These are phyloP conservation scores for Microtus pennsylvanicus DNA, from an alignment of 2,113 vertebrate species.

Conservation along the genomic window DNA sequence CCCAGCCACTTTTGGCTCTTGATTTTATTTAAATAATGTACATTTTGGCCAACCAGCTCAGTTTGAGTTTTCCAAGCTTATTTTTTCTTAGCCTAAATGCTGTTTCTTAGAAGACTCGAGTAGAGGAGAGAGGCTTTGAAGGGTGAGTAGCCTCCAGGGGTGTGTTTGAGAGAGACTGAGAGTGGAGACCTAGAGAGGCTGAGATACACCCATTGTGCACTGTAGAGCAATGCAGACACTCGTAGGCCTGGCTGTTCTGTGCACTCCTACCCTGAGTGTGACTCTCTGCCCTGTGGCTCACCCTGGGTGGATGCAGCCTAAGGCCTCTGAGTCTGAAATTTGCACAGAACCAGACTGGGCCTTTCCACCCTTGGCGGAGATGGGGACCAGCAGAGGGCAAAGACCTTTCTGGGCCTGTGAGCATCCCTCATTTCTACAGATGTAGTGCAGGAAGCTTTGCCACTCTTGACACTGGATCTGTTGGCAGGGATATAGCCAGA, in stretches of 20 bases:
- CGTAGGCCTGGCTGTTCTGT: not conserved
- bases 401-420: not conserved
- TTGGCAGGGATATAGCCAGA: not conserved
- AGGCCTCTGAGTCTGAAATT: not conserved
- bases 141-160: too few species aligned
- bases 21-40: not conserved
- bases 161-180: too few species aligned
- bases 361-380: not conserved
- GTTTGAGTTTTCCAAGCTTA: not conserved
- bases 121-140: not conserved
- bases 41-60: not conserved
- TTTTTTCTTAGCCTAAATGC: not conserved
- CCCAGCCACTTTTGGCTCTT: not conserved
- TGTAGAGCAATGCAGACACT: not conserved
- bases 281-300: not conserved
- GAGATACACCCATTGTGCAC: rapidly evolving
- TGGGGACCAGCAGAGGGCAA: not conserved
- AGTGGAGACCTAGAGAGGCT: not conserved
- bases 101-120: not conserved
- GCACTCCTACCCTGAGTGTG: not conserved
- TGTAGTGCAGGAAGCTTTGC: not conserved
- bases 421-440: too few species aligned
- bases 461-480: not conserved
- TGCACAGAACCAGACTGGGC: not conserved
- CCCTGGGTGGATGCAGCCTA: not conserved